Evolutionary conservation across 2,113 vertebrate species (phyloP), one percentile per base, ranked within the genome.

Genomic region (Ifrita kowaldi): DNA sequence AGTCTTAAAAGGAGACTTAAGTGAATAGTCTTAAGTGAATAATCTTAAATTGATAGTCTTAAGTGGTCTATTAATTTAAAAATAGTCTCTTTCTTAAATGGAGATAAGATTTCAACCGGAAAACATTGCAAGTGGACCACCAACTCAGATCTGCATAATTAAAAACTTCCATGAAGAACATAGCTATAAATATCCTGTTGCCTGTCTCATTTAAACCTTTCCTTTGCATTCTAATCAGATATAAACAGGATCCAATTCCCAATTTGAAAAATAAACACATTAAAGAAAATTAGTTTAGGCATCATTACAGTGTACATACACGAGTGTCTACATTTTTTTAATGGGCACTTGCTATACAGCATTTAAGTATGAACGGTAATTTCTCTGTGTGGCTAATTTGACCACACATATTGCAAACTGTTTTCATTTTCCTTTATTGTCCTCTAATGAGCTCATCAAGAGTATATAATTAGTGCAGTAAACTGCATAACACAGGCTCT

Each of bases 401-500:
- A 95, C 97, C 96, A 95, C 90, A 84, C 94, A 95, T 94, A 87
- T 95, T 97, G 95, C 90, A 95, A 96, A 97, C 50, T 86, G 96
- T 95, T 96, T 97, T 95, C 83, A 96, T 96, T 97, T 97, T 89
- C 86, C 91, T 95, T 98, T 96, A 96, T 94, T 95, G 90, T 96
- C 96, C 95, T 95, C 90, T 96, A 95, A 97, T 74, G 94, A 93
- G 83, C 96, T 98, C 94, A 94, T 89, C 95, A 85, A 92, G 96
- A 93, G 44, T 49, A 71, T 84, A 76, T 91, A 97, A 93, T 95
- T 90, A 95, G 92, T 73, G 94, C 84, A 74, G 88, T 59, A 89
- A 96, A 91, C 95, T 70, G 81, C 56, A 49, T 63, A 95, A 77
- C 56, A 65, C 82, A 81, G 75, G 64, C 91, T 96, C n/a, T 95